Percentiles rank a stretch among this genome's conserved stretches.
Evolutionary conservation across 1,140 invertebrate species (phyloP).

Genomic region (Nomia melanderi): DNA sequence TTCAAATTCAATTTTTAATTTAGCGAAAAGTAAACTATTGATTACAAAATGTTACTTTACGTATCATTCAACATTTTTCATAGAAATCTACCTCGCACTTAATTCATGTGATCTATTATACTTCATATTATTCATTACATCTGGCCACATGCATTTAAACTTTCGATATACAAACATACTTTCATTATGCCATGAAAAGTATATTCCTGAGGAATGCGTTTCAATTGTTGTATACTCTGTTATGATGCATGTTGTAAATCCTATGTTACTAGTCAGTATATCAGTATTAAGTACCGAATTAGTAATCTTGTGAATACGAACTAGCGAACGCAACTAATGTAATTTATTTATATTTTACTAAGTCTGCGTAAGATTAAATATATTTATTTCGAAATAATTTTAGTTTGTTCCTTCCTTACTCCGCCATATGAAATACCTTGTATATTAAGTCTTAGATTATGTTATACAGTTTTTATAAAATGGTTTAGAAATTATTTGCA

Average conservation of each 20-base stretch:
- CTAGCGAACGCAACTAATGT: neutral
- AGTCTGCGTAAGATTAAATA: conserved; percentile 26
- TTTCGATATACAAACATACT: neutral
- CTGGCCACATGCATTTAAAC: conserved; percentile 10
- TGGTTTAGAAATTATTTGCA: neutral
- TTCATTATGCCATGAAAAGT: neutral
- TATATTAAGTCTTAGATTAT: neutral
- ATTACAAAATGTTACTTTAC: too few species aligned
- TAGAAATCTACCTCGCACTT: too few species aligned
- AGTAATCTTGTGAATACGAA: neutral
- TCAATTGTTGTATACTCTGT: neutral
- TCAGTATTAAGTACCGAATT: conserved; percentile 58
- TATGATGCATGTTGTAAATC: neutral
- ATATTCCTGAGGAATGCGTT: neutral
- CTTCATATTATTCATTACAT: neutral
- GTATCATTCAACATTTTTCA: too few species aligned
- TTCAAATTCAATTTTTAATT: too few species aligned
- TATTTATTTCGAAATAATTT: conserved; percentile 12
- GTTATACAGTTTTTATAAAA: neutral
- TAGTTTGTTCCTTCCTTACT: neutral
- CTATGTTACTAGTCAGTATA: conserved; percentile 54
- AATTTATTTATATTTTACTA: conserved; percentile 26
- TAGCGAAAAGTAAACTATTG: too few species aligned
- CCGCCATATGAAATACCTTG: too few species aligned
- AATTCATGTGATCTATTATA: too few species aligned